Conservation (phyloP, 2,888 invertebrate genomes). For the Sinhomidia bicolor region DNA sequence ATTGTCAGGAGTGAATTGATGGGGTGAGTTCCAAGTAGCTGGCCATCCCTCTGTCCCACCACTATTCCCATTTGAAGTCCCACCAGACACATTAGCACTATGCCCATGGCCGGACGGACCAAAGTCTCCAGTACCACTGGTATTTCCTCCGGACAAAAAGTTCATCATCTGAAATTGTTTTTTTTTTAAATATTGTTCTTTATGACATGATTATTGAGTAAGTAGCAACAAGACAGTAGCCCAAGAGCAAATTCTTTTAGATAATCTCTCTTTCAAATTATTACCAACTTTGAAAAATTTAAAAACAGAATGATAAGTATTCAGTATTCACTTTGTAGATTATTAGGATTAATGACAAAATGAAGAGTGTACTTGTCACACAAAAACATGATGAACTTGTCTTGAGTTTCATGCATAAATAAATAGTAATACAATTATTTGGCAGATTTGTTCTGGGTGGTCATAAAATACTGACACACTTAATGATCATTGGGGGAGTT, state of each 20-base stretch:
- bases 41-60: constrained; percentile 75
- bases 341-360: constrained; percentile 24
- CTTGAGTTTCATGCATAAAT: background rate
- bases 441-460: constrained; percentile 59
- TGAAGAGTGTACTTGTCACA: background rate
- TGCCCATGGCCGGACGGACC: constrained; percentile 64
- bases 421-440: constrained; percentile 23
- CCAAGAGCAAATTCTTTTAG: background rate
- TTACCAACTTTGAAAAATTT: too few species aligned
- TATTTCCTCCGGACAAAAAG: constrained; percentile 75
- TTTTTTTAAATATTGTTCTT: too few species aligned
- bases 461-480: constrained; percentile 60
- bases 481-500: constrained; percentile 68
- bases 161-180: constrained; percentile 78
- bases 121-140: constrained; percentile 59
- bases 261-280: too few species aligned
- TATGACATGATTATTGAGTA: background rate
- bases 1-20: constrained; percentile 79
- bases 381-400: constrained; percentile 32
- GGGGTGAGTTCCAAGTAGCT: constrained; percentile 78
- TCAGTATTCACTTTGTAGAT: background rate
- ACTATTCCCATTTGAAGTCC: constrained; percentile 67
- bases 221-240: background rate
- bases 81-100: constrained; percentile 63
- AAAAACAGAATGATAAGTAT: background rate